These are phyloP conservation scores for Endotricha flammealis DNA, from an alignment of 2,888 invertebrate genomes.

Conservation along the genomic window DNA sequence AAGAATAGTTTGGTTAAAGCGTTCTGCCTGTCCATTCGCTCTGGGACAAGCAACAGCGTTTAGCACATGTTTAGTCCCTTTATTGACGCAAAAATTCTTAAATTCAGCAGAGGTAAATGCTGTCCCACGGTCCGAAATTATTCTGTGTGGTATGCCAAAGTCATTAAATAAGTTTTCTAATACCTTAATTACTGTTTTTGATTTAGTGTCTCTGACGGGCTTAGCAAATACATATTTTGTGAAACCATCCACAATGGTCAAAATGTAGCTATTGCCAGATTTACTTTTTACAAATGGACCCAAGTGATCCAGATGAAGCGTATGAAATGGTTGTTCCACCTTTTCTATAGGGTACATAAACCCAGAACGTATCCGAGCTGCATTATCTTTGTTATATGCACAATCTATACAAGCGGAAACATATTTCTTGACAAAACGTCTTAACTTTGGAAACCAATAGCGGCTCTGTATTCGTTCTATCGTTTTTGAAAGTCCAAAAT, in stretches of 20 bases:
- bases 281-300: conserved; percentile 19
- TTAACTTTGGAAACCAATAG: conserved; percentile 15
- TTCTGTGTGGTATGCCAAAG: conserved; percentile 13
- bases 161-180: conserved; percentile 11
- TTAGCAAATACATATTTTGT: conserved; percentile 15
- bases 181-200: conserved; percentile 12
- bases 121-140: conserved; percentile 16
- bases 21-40: neutral
- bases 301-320: conserved; percentile 17
- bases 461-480: conserved; percentile 6
- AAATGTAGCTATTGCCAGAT: conserved; percentile 13
- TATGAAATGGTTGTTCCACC: conserved; percentile 12
- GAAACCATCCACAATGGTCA: conserved; percentile 17
- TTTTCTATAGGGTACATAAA: conserved; percentile 17
- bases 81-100: conserved; percentile 7
- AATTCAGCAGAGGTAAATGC: conserved; percentile 16
- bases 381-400: conserved; percentile 15
- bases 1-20: neutral
- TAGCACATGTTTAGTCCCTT: conserved; percentile 7
- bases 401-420: conserved; percentile 14
- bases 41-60: neutral
- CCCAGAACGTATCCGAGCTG: conserved; percentile 10
- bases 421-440: conserved; percentile 16
- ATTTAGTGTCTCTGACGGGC: conserved; percentile 11
- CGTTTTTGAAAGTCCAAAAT: conserved; percentile 12